Base-by-base conservation (phyloP, 2,888 invertebrate species). In the Phasia obesa region DNA sequence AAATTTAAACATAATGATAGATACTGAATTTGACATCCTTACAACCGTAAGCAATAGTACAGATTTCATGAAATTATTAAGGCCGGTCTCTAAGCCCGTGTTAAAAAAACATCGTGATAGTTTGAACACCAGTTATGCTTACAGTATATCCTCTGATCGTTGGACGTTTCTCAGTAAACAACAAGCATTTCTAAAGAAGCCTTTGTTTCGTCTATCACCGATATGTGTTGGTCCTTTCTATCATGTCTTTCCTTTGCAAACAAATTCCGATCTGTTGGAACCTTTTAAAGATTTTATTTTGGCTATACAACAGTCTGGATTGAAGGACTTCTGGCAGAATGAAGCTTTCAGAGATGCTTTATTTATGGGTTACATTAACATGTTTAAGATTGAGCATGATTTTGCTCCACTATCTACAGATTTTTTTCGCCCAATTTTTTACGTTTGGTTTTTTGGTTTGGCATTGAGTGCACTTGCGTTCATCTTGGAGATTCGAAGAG, bases 211-310 rank as follows among this genome's bases (percentile, higher is more conserved):
- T 0, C n/a, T 85, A 0, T 87, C 89, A 0, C 44, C 85, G 0
- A 88, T 90, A 4, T 90, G 90, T 21, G 81, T 88, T 25, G 87
- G 89, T 0, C 89, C 89, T 3, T 89, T 83, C 55, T 88, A 87
- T 44, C 87, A 89, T 42, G 87, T 86, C 0, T 90, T 81, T 76
- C 90, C 88, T 4, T 64, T 90, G 85, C 85, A 86, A 15, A 4
- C 47, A 19, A 89, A 89, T 35, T 90, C 89, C 2, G 90, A 89
- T 70, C 70, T 89, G 5, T 81, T 81, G 2, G 76, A 73, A 0
- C 84, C 87, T 0, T 69, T 88, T 4, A 85, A 87, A 64, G 31
- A 84, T 3, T 90, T 87, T 31, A 87, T 89, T 2, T 64, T 90
- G 81, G 71, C 85, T 1, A 81, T 86, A 0, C 81, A 85, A 15